Base-by-base conservation (phyloP, 2,113 vertebrate species). In the Forbesichthys agassizii region DNA sequence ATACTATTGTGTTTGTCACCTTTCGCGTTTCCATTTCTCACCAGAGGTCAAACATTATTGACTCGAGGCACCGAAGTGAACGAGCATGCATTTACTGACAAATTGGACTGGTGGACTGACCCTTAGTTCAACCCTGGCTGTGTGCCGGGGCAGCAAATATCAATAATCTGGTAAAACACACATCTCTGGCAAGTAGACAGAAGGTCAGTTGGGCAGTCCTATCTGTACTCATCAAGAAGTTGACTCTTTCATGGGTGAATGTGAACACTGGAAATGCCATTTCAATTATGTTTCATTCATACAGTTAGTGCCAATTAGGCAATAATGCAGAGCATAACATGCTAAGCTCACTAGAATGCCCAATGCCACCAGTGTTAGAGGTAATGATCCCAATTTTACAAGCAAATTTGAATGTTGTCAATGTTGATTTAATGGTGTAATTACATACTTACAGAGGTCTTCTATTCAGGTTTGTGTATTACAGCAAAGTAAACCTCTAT, bases 31-130 rank as follows among this genome's bases (percentile, higher is more conserved):
- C 67, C 69, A 67, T 73, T 82, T 84, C 81, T 78, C 76, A 73
- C 81, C 73, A 61, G 81, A 80, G 85, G 86, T 88, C 82, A 75
- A 86, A 74, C 61, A 78, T 83, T 90, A 85, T 82, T 78, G 85
- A 87, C 74, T 78, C 66, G 64, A 56, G 79, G 81, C 80, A 69
- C 77, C 74, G 67, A 80, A 86, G 69, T 82, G 71, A 86, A 84
- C 75, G 74, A 79, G 71, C 67, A 75, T 69, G 79, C 64, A 16
- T 86, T 90, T 85, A 84, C 77, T 0, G 70, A 82, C 79, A 86
- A 86, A 84, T 85, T 77, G 79, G 76, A 62, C 74, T 1, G 52
- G 72, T 69, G 71, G 75, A 77, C 18, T 87, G 85, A 86, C 86
- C 79, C 63, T 20, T 33, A 52, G 78, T 81, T 87, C 66, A 88